phyloP scores from a whole-genome alignment of 37 sponge, comb jelly and placozoan species.

The Hexactinellida sp. region DNA sequence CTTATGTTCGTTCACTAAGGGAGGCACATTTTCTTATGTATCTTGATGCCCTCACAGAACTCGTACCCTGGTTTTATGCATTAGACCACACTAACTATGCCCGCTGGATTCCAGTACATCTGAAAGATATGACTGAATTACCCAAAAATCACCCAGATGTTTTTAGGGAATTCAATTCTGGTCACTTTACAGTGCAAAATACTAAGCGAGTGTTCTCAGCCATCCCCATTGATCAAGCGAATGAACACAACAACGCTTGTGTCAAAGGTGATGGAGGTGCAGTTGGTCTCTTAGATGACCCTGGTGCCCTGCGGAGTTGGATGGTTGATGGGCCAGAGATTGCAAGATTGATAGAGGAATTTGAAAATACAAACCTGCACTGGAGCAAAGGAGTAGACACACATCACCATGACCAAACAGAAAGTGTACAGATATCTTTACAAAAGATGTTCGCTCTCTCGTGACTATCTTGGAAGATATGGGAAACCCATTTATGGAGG shows the following conservation, averaged over 20 bases:
- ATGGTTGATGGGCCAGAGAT: neutral
- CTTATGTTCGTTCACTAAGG: neutral
- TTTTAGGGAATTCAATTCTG: neutral
- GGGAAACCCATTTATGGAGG: too few species aligned
- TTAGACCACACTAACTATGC: conserved; percentile 5
- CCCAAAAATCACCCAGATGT: neutral
- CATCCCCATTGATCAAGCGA: conserved; percentile 20
- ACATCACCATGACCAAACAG: neutral
- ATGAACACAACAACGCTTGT: too few species aligned
- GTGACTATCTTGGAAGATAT: neutral
- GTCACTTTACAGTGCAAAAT: neutral
- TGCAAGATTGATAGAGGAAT: neutral
- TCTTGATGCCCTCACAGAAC: conserved; percentile 13
- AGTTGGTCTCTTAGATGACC: neutral
- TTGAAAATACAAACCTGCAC: too few species aligned
- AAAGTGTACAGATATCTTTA: neutral
- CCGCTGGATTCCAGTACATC: neutral
- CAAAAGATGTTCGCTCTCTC: neutral
- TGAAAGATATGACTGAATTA: neutral
- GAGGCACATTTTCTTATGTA: neutral
- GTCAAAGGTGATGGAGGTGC: neutral
- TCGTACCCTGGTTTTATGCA: neutral
- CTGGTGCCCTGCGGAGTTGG: neutral
- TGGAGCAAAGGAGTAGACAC: too few species aligned
- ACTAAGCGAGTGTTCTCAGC: neutral